Evolutionary conservation across 1,140 invertebrate species (phyloP).

Genomic region (Periplaneta americana): DNA sequence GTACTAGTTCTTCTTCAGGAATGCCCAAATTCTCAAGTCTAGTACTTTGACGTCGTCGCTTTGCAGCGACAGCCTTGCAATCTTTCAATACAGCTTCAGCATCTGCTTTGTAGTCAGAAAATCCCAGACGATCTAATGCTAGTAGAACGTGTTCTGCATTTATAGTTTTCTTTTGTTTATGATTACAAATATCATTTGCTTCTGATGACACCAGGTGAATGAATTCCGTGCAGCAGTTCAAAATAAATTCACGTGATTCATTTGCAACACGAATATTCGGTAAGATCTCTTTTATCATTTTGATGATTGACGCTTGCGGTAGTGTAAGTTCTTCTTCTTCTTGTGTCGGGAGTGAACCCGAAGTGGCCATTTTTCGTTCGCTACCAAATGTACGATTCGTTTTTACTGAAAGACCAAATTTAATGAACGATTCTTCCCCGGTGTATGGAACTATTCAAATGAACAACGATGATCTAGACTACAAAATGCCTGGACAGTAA

Average conservation of each 20-base stretch:
- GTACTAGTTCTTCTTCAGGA: slow-evolving; percentile 93
- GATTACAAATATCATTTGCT: slow-evolving; percentile 95
- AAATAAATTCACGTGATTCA: slow-evolving; percentile 89
- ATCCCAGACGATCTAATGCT: slow-evolving; percentile 90
- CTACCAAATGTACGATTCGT: too few species aligned
- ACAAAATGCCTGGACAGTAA: too few species aligned
- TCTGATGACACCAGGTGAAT: slow-evolving; percentile 94
- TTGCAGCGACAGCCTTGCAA: slow-evolving; percentile 94
- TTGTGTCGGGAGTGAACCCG: slow-evolving; percentile 45
- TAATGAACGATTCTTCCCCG: too few species aligned
- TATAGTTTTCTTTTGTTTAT: slow-evolving; percentile 95
- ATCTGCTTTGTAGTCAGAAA: slow-evolving; percentile 88
- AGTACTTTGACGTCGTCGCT: slow-evolving; percentile 87
- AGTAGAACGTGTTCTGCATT: slow-evolving; percentile 93
- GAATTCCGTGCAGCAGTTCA: slow-evolving; percentile 97
- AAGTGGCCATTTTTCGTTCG: slow-evolving; percentile 4
- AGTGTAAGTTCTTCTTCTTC: slow-evolving; percentile 92
- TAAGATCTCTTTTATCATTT: slow-evolving; percentile 96
- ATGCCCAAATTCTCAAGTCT: slow-evolving; percentile 94
- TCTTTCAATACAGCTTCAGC: slow-evolving; percentile 91
- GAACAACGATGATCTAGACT: too few species aligned
- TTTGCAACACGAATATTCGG: slow-evolving; percentile 91
- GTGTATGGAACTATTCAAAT: too few species aligned
- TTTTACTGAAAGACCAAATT: too few species aligned
- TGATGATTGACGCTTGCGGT: slow-evolving; percentile 94